Evolutionary conservation across 53 echinoderm and acorn worm species (phyloP), one percentile per base, ranked within the genome.

Genomic region (Luidia sarsii): DNA sequence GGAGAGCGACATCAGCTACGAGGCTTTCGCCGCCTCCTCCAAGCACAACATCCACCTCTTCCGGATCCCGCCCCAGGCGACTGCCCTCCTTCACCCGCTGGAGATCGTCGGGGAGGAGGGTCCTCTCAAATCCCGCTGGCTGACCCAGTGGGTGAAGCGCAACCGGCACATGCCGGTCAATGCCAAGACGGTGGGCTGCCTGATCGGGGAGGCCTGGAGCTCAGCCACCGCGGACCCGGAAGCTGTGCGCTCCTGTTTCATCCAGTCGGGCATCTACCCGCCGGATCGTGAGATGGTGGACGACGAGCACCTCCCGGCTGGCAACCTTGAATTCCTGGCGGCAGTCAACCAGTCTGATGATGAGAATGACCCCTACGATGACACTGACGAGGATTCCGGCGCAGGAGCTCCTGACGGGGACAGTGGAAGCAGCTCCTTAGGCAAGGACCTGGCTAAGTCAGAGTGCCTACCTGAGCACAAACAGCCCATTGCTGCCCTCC

Each of bases 41-140:
- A 71, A 71, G 38, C 70, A 87, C 50, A 72, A 71, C 28, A 70
- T 87, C 13, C 87, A 87, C 73, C 31, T 87, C 34, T 87, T 87
- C 65, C 59, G 82, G 10, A 57, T 87, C 29, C 82, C 82, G 7
- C 66, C 87, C 9, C 39, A 70, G 14, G 70, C 73, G 9, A 56
- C 71, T 1, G 55, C 81, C 30, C 64, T 81, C 24, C 50, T 87
- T 24, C 68, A 71, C 23, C 87, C 87, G 0, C 49, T 77, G 19
- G 55, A 60, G 16, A 61, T 61, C 2, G 46, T 61, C 2, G 77
- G 77, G 6, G 77, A 77, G 14, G 77, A 77, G 10, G 77, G 77
- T 39, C 14, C 45, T 18, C 48, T 61, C 61, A 60, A 43, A 29
- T 77, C 77, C 33, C 32, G 48, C 45, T 77, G 77, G 77, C 48